Evolutionary conservation across 1,140 invertebrate species (phyloP).

Genomic region (Pentalonia nigronervosa): DNA sequence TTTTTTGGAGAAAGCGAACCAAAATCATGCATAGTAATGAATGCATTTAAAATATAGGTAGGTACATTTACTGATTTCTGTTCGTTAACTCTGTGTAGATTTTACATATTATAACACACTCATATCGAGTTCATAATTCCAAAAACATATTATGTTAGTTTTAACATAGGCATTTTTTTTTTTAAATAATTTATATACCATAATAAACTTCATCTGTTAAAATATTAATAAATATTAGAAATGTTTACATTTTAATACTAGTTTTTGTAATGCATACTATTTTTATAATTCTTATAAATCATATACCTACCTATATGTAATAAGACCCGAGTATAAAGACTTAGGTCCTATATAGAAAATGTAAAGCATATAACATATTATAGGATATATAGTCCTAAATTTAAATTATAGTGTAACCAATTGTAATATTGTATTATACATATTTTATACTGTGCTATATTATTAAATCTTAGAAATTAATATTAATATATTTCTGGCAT

Average conservation of each 20-base stretch:
- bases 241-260: background rate
- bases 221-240: background rate
- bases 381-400: background rate
- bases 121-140: background rate
- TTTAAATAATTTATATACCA: background rate
- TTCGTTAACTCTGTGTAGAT: background rate
- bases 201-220: background rate
- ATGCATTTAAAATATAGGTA: background rate
- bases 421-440: background rate
- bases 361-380: background rate
- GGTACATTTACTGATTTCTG: background rate
- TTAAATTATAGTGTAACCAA: background rate
- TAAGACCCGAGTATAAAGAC: background rate
- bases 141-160: background rate
- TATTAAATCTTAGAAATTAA: background rate
- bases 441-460: background rate
- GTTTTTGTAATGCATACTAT: background rate
- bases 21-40: conserved; percentile 6
- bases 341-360: background rate
- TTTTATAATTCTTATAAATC: background rate
- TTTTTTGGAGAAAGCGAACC: conserved; percentile 18
- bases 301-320: background rate
- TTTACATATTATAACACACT: background rate
- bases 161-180: background rate
- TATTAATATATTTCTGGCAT: background rate